Percentiles rank a stretch among this genome's conserved stretches.
Evolutionary conservation across 2,113 vertebrate genomes (phyloP).

Genomic region (Bubo blakistoni): DNA sequence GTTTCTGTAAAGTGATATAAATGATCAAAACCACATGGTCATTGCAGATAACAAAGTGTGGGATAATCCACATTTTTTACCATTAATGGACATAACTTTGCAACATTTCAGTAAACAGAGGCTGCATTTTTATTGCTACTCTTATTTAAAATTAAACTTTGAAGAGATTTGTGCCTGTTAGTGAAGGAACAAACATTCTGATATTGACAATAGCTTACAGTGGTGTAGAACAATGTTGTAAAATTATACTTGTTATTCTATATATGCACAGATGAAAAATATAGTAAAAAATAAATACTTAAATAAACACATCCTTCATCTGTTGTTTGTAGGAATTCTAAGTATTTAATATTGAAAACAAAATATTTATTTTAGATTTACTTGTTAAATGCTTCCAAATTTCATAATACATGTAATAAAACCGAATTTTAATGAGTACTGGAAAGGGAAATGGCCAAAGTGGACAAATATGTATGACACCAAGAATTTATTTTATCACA

Average conservation of each 20-base stretch:
- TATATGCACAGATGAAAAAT: neutral
- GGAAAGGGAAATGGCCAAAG: neutral
- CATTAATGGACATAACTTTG: neutral
- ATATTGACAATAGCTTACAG: neutral
- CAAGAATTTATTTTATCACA: neutral
- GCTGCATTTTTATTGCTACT: neutral
- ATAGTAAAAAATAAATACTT: neutral
- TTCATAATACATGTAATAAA: neutral
- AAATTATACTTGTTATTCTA: neutral
- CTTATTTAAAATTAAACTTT: conserved; percentile 1
- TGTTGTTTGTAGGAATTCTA: neutral
- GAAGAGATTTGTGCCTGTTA: neutral
- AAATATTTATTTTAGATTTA: neutral
- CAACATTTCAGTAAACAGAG: neutral
- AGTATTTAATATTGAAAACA: neutral
- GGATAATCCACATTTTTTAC: neutral
- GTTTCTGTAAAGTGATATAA: neutral
- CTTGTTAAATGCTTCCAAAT: neutral
- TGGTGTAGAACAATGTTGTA: neutral
- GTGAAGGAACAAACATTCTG: neutral
- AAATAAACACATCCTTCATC: neutral
- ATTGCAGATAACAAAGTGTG: neutral
- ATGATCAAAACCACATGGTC: neutral
- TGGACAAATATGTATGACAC: neutral
- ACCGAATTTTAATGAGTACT: neutral